phyloP scores from a whole-genome alignment of 2,797 vertebrate genomes.

The Rhinatrema bivittatum region DNA sequence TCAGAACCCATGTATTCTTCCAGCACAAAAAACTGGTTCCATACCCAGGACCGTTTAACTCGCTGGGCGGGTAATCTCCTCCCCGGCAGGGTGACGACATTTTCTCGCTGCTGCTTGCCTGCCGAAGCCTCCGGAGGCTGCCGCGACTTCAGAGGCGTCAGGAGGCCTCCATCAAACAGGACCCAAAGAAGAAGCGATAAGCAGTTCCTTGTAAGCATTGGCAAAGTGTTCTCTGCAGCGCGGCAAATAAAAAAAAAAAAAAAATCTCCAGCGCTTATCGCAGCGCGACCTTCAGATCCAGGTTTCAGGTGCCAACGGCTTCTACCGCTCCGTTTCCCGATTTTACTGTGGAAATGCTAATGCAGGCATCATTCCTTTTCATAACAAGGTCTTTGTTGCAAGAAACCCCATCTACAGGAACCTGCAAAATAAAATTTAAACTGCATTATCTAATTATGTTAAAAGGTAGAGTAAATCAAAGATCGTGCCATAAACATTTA shows the following conservation, averaged over 20 bases:
- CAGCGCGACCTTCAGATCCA: slow-evolving; percentile 50
- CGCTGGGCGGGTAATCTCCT: slow-evolving; percentile 67
- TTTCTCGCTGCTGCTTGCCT: slow-evolving; percentile 52
- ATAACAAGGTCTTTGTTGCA: slow-evolving; percentile 43
- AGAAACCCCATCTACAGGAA: slow-evolving; percentile 59
- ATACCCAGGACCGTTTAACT: slow-evolving; percentile 96
- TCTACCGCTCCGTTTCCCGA: slow-evolving; percentile 42
- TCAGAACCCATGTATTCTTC: slow-evolving; percentile 99
- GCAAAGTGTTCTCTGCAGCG: slow-evolving; percentile 64
- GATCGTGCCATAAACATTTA: too few relatives aligned
- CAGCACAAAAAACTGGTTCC: slow-evolving; percentile 98
- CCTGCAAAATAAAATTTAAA: too few relatives aligned
- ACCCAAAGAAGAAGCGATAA: slow-evolving; percentile 96
- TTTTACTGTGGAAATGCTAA: slow-evolving; percentile 52
- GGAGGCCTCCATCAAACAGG: slow-evolving; percentile 81
- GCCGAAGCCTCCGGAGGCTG: slow-evolving; percentile 55
- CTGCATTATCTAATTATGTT: too few relatives aligned
- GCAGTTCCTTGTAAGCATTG: slow-evolving; percentile 98
- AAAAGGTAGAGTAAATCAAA: too few relatives aligned
- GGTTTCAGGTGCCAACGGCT: slow-evolving; percentile 47
- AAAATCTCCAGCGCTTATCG: slow-evolving; percentile 54
- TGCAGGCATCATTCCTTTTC: slow-evolving; percentile 50
- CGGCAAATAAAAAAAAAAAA: slow-evolving; percentile 45
- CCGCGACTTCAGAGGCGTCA: slow-evolving; percentile 65
- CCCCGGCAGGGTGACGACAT: slow-evolving; percentile 61